phyloP scores from a whole-genome alignment of 35 echinoderm and acorn worm species.

The Ophioderma brevispina region DNA sequence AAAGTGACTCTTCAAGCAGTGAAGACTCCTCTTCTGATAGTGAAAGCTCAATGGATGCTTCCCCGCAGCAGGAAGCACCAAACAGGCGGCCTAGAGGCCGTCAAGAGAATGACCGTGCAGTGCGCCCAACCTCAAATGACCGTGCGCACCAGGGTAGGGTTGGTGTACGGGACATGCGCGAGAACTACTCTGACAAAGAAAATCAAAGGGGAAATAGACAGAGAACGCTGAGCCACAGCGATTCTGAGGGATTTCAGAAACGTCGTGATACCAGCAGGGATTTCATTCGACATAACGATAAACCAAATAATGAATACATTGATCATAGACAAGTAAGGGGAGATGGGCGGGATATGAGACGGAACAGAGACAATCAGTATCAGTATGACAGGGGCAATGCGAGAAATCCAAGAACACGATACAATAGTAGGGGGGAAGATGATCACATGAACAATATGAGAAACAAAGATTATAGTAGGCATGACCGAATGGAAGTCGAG shows the following conservation, averaged over 20 bases:
- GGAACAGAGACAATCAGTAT: background rate
- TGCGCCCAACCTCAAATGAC: background rate
- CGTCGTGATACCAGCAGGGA: background rate
- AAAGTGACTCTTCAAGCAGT: background rate
- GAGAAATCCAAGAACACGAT: background rate
- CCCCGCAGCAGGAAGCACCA: background rate
- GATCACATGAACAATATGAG: background rate
- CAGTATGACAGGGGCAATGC: background rate
- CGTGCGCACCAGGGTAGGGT: no score
- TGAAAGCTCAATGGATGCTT: background rate
- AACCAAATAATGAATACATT: background rate
- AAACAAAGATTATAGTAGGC: background rate
- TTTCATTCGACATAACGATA: background rate
- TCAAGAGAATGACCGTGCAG: no score
- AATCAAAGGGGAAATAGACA: background rate
- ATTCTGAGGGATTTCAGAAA: background rate
- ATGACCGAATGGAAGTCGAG: background rate
- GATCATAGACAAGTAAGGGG: background rate
- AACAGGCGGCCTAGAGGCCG: background rate
- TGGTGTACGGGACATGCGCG: background rate
- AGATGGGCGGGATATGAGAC: background rate
- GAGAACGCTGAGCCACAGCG: background rate
- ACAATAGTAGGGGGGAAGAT: slow-evolving; percentile 17
- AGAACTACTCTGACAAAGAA: background rate
- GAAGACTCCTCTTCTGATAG: background rate